Conservation (phyloP, 1,140 invertebrate species). For the Neelides sp. region DNA sequence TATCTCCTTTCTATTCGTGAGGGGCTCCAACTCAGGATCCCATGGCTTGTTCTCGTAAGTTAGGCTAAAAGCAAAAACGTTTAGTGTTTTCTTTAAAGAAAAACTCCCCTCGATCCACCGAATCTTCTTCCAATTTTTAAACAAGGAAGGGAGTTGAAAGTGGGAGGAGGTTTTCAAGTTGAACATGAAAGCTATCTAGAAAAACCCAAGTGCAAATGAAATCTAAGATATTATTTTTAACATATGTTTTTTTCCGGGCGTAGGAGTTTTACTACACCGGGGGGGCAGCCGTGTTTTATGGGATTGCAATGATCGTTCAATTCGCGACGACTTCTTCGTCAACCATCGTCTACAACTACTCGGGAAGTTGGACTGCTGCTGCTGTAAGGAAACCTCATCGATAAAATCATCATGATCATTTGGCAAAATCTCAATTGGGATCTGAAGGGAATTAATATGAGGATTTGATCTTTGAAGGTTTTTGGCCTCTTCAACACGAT, state of each 20-base stretch:
- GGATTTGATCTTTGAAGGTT: constrained; percentile 43
- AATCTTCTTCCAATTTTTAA: background rate
- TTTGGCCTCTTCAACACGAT: constrained; percentile 70
- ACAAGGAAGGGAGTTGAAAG: background rate
- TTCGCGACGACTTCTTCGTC: constrained; percentile 46
- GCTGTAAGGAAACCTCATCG: constrained; percentile 45
- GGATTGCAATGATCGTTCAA: constrained; percentile 65
- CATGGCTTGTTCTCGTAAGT: constrained; percentile 63
- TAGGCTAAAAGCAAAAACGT: constrained; percentile 1
- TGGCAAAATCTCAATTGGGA: background rate
- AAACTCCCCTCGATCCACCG: background rate
- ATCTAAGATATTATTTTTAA: background rate
- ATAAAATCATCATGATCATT: background rate
- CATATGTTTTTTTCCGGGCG: constrained; percentile 38
- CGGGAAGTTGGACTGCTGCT: constrained; percentile 51
- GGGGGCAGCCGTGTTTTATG: constrained; percentile 55
- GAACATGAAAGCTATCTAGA: background rate
- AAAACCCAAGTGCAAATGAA: background rate
- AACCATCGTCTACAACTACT: constrained; percentile 35
- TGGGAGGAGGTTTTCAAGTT: background rate
- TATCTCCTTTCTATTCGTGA: constrained; percentile 66
- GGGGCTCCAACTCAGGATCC: constrained; percentile 59
- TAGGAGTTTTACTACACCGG: constrained; percentile 66
- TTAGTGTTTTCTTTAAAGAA: no score
- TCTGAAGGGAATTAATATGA: background rate